Conservation (phyloP, 2,113 vertebrate genomes). For the Cettia cetti region DNA sequence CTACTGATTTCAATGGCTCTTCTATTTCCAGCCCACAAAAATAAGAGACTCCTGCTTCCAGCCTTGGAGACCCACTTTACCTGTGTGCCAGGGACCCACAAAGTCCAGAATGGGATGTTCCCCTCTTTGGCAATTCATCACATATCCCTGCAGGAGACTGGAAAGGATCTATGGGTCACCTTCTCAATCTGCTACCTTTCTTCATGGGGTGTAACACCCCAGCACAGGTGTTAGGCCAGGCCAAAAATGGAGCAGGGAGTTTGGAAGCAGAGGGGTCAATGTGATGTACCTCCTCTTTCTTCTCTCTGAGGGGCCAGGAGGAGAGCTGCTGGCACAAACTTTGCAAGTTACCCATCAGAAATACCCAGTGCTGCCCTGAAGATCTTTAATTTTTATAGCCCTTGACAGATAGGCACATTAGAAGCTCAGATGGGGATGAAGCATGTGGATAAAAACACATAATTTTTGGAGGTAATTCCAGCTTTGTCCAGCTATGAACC, state of each 20-base stretch:
- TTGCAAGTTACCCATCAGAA: not conserved
- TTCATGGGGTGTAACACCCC: rapidly evolving
- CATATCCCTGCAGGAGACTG: not conserved
- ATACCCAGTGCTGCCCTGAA: not conserved
- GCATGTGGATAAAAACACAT: not conserved
- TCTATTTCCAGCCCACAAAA: not conserved
- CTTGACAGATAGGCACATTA: not conserved
- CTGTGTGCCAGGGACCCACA: not conserved
- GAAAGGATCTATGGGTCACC: not conserved
- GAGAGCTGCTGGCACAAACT: not conserved
- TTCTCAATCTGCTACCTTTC: not conserved
- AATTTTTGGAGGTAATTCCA: not conserved
- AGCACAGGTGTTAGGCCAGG: not conserved
- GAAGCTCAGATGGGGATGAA: not conserved
- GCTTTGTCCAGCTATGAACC: not conserved
- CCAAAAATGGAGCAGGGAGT: not conserved
- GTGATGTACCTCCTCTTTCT: not conserved
- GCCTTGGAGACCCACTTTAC: rapidly evolving
- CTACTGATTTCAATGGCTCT: not conserved
- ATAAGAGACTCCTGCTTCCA: not conserved
- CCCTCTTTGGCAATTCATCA: not conserved
- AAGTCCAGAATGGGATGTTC: rapidly evolving
- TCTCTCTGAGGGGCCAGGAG: not conserved
- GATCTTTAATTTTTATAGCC: not conserved
- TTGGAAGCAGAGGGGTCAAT: not conserved